These are phyloP conservation scores for Drosophila repletoides DNA, from an alignment of 1,140 invertebrate genomes.

Conservation along the genomic window DNA sequence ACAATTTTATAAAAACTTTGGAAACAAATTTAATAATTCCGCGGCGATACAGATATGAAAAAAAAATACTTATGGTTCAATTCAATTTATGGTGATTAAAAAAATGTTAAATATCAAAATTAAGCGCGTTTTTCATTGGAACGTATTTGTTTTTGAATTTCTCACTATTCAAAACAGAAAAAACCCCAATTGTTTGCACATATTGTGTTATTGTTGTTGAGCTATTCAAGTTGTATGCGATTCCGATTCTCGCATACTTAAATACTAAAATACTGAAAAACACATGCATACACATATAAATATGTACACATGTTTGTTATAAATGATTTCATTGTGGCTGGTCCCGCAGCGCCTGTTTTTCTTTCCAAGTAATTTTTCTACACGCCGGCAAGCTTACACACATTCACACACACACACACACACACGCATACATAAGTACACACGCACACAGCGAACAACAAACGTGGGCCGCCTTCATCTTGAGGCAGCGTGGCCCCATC, in stretches of 20 bases:
- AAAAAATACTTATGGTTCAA: too few relatives aligned
- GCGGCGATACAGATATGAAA: too few relatives aligned
- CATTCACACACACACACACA: background rate
- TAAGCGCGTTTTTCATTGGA: background rate
- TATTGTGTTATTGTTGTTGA: conserved; percentile 17
- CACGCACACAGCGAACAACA: conserved; percentile 34
- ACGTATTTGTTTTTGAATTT: conserved; percentile 8
- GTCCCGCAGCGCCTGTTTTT: conserved; percentile 61
- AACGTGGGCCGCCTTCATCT: conserved; percentile 68
- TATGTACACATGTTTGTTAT: conserved; percentile 43
- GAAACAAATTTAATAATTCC: background rate
- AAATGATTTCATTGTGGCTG: conserved; percentile 72
- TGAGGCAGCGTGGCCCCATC: conserved; percentile 40
- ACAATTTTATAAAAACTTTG: background rate
- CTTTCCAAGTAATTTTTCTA: conserved; percentile 74
- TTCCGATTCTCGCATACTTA: background rate
- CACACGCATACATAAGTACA: background rate
- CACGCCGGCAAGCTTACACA: conserved; percentile 48
- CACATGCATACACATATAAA: background rate
- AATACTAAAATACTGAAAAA: background rate
- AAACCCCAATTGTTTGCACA: conserved; percentile 13
- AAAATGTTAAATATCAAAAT: too few relatives aligned
- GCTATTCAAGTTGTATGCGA: too few relatives aligned
- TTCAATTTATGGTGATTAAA: too few relatives aligned
- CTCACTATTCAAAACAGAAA: conserved; percentile 1